Conservation (phyloP, 2,888 invertebrate genomes). For the Andrena fulva region DNA sequence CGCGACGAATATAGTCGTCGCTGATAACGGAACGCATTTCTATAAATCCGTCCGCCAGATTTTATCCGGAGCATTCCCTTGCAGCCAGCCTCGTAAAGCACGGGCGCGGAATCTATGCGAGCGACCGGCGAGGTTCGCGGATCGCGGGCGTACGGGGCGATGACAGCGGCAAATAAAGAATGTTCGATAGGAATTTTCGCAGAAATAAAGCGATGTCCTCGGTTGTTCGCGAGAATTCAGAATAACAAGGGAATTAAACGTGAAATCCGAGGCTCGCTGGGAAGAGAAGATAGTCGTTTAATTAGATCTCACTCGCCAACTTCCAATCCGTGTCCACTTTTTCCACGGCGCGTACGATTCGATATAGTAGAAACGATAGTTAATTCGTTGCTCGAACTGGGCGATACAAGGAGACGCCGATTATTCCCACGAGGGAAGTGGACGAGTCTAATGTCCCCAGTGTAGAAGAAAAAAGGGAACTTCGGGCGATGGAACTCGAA, state of each 20-base stretch:
- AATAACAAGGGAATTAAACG: neutral
- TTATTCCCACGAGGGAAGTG: too few species aligned
- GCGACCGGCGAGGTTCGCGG: constrained; percentile 15
- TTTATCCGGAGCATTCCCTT: constrained; percentile 14
- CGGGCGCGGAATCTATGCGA: constrained; percentile 2
- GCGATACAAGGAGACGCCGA: too few species aligned
- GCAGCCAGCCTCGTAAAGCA: constrained; percentile 15
- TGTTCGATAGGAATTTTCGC: neutral
- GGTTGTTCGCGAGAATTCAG: neutral
- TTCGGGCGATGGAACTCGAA: too few species aligned
- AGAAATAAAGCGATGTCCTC: neutral
- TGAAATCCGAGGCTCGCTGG: neutral
- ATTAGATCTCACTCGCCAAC: neutral
- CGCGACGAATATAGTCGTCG: constrained; percentile 9
- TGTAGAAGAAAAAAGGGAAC: too few species aligned
- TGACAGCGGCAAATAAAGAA: constrained; percentile 8
- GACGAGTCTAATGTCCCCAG: too few species aligned
- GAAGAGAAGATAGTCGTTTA: neutral
- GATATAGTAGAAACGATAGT: too few species aligned
- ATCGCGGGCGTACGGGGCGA: constrained; percentile 17
- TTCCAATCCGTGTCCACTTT: neutral
- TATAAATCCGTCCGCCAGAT: constrained; percentile 32
- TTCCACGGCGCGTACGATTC: too few species aligned
- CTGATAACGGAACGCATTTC: constrained; percentile 19
- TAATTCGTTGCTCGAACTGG: too few species aligned